These are phyloP conservation scores for Halcyon malimbica DNA, from an alignment of 2,113 vertebrate species.

Conservation along the genomic window DNA sequence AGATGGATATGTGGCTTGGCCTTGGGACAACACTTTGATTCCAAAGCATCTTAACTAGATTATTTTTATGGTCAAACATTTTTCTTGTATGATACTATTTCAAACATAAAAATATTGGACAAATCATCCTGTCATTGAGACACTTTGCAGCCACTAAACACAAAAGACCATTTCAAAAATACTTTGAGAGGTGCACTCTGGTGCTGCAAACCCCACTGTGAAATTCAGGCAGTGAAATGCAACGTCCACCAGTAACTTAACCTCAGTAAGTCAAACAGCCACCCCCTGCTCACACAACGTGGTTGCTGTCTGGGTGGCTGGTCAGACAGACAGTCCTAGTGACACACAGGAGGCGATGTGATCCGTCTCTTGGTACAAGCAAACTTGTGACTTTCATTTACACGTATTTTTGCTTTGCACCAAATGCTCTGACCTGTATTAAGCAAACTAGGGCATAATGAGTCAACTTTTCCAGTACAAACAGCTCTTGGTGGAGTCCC, in stretches of 20 bases:
- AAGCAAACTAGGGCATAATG: neutral
- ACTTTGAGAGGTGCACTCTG: neutral
- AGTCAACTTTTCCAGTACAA: neutral
- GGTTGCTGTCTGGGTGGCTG: neutral
- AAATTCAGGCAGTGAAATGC: neutral
- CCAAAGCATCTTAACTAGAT: neutral
- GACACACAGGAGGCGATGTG: neutral
- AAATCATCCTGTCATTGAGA: neutral
- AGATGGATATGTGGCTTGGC: neutral
- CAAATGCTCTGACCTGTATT: neutral
- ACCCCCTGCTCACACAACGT: fast-evolving
- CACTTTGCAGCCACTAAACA: neutral
- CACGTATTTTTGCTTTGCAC: neutral
- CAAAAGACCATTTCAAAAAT: neutral
- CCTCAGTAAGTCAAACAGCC: neutral
- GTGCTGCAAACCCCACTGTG: neutral
- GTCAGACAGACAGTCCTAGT: neutral
- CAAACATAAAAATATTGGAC: neutral
- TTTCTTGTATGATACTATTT: neutral
- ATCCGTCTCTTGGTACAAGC: neutral
- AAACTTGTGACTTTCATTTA: neutral
- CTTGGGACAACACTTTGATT: neutral
- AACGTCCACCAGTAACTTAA: neutral
- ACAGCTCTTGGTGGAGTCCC: neutral
- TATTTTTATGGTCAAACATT: neutral